These are phyloP conservation scores for Streblospio benedicti DNA, from an alignment of 1,140 invertebrate genomes.

Conservation along the genomic window DNA sequence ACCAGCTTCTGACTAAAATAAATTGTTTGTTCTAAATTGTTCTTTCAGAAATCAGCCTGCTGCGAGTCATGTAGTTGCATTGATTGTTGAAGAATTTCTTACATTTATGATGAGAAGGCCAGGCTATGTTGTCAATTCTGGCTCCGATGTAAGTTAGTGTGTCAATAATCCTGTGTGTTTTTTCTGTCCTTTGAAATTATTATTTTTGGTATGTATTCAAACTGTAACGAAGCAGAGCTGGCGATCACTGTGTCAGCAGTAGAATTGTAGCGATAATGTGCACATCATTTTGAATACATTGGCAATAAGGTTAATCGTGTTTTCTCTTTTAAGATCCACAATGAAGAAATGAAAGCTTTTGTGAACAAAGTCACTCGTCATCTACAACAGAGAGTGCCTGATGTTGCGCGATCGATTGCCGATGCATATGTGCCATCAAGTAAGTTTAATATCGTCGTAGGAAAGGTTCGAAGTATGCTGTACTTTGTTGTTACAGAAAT, in stretches of 20 bases:
- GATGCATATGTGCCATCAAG: neutral
- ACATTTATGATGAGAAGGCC: conserved; percentile 35
- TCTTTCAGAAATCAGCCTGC: conserved; percentile 37
- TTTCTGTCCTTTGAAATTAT: no score
- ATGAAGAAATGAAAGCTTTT: neutral
- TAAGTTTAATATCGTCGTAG: no score
- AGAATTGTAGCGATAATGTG: neutral
- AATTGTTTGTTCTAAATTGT: neutral
- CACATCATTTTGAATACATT: neutral
- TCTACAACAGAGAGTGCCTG: neutral
- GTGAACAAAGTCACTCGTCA: neutral
- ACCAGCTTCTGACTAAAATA: neutral
- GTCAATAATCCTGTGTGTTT: no score
- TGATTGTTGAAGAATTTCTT: conserved; percentile 40
- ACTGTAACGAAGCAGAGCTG: neutral
- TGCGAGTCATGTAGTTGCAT: conserved; percentile 32
- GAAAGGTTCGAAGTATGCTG: no score
- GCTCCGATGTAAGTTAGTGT: neutral
- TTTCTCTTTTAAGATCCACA: no score
- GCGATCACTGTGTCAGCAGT: neutral
- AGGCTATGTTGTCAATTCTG: conserved; percentile 31
- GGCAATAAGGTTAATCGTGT: neutral
- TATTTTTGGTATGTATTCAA: no score
- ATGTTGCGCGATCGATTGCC: neutral
- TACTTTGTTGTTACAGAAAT: no score